These are phyloP conservation scores for Huso huso DNA, from an alignment of 2,797 vertebrate species.

Conservation along the genomic window DNA sequence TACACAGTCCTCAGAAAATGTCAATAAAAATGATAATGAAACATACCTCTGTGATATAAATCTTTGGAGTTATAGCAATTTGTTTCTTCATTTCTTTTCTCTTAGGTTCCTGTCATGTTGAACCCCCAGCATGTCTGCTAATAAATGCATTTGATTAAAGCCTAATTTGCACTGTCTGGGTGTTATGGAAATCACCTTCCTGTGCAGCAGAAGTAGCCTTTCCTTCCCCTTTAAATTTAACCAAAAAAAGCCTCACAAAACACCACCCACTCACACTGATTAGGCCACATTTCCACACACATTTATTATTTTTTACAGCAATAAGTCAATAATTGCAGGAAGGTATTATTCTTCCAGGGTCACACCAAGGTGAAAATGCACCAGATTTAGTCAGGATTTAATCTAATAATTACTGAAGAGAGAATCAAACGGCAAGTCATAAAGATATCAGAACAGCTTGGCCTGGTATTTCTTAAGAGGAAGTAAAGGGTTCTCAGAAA, in stretches of 20 bases:
- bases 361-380: too few relatives aligned
- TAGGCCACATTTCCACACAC: not conserved
- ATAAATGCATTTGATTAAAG: not conserved
- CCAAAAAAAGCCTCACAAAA: not conserved
- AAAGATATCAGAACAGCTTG: too few relatives aligned
- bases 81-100: slow-evolving; percentile 53
- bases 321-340: too few relatives aligned
- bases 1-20: too few relatives aligned
- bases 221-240: slow-evolving; percentile 34
- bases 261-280: slow-evolving; percentile 15
- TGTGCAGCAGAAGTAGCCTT: slow-evolving; percentile 36
- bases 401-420: too few relatives aligned
- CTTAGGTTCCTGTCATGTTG: slow-evolving; percentile 26
- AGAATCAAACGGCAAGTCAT: too few relatives aligned
- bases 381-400: too few relatives aligned
- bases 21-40: not conserved
- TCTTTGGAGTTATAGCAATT: slow-evolving; percentile 46
- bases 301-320: too few relatives aligned
- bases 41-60: slow-evolving; percentile 56
- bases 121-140: slow-evolving; percentile 26
- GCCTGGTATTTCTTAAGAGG: too few relatives aligned
- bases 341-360: too few relatives aligned
- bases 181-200: slow-evolving; percentile 6
- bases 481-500: too few relatives aligned
- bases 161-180: not conserved